Conservation (phyloP, 2,888 invertebrate genomes). For the Drosophila suboccidentalis region DNA sequence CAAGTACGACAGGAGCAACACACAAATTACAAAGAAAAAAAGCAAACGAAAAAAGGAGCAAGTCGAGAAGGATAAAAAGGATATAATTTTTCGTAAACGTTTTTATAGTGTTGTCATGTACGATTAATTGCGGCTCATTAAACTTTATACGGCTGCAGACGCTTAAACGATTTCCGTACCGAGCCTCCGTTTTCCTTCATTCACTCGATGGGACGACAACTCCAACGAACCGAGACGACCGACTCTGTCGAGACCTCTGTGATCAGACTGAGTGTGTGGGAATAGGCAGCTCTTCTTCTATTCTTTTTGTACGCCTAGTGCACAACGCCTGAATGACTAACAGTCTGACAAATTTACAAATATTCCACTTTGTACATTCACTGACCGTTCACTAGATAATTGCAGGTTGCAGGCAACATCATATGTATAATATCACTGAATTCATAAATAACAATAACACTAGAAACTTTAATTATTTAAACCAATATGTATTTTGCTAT, state of each 20-base stretch:
- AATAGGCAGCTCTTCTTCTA: neutral
- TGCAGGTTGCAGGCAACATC: neutral
- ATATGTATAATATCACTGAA: neutral
- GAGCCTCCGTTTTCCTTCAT: slow-evolving; percentile 7
- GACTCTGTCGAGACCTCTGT: slow-evolving; percentile 9
- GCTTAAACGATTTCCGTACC: slow-evolving; percentile 61
- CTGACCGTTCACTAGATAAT: neutral
- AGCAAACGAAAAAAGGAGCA: slow-evolving; percentile 1
- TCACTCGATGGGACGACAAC: slow-evolving; percentile 9
- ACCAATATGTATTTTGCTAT: neutral
- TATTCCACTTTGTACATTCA: neutral
- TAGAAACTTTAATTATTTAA: neutral
- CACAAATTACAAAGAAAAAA: slow-evolving; percentile 22
- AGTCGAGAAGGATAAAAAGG: slow-evolving; percentile 28
- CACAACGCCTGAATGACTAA: slow-evolving; percentile 7
- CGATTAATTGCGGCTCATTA: slow-evolving; percentile 86
- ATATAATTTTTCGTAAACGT: slow-evolving; percentile 78
- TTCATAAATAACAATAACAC: neutral
- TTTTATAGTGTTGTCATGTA: slow-evolving; percentile 84
- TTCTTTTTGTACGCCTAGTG: neutral
- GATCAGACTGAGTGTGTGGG: slow-evolving; percentile 10
- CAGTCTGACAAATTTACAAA: neutral
- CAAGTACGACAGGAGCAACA: slow-evolving; percentile 15
- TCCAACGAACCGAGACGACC: slow-evolving; percentile 44
- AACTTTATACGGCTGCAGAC: slow-evolving; percentile 83